A percentile compares a stretch with the other conserved stretches of the same genome.
These are phyloP conservation scores for Gobio gobio DNA, from an alignment of 2,113 vertebrate genomes.

Conservation along the genomic window DNA sequence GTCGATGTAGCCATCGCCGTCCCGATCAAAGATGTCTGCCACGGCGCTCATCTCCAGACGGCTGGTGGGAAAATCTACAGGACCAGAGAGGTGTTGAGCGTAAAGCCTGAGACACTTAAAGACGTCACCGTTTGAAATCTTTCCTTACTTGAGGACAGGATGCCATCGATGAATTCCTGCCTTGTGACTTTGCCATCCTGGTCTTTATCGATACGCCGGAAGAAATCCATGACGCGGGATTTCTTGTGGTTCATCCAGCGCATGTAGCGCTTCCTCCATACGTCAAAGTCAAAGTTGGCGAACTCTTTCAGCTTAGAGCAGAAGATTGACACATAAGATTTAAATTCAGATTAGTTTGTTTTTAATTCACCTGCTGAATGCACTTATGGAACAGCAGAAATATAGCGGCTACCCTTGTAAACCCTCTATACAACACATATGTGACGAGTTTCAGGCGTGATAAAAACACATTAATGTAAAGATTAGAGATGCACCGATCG, in stretches of 20 bases:
- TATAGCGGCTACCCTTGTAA: too few relatives aligned
- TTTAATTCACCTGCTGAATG: too few relatives aligned
- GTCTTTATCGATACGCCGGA: constrained; percentile 97
- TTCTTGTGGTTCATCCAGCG: constrained; percentile 99
- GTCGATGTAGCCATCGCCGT: constrained; percentile 97
- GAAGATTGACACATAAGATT: background rate
- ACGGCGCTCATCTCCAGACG: constrained; percentile 98
- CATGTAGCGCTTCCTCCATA: constrained; percentile 99
- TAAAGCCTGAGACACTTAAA: background rate
- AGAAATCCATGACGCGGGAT: constrained; percentile 98
- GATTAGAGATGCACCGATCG: too few relatives aligned
- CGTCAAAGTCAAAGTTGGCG: constrained; percentile 98
- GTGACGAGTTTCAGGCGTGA: background rate
- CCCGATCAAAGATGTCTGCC: constrained; percentile 98
- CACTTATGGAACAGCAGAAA: too few relatives aligned
- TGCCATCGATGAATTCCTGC: constrained; percentile 98
- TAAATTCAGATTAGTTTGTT: too few relatives aligned
- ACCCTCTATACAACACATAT: too few relatives aligned
- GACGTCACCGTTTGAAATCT: background rate
- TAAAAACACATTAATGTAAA: too few relatives aligned
- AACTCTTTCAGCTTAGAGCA: constrained; percentile 89
- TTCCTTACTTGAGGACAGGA: constrained; percentile 97
- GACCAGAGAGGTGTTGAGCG: background rate
- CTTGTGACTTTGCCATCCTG: constrained; percentile 98
- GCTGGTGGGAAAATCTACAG: constrained; percentile 92